Conservation (phyloP, 2,113 vertebrate species). For the Cettia cetti region DNA sequence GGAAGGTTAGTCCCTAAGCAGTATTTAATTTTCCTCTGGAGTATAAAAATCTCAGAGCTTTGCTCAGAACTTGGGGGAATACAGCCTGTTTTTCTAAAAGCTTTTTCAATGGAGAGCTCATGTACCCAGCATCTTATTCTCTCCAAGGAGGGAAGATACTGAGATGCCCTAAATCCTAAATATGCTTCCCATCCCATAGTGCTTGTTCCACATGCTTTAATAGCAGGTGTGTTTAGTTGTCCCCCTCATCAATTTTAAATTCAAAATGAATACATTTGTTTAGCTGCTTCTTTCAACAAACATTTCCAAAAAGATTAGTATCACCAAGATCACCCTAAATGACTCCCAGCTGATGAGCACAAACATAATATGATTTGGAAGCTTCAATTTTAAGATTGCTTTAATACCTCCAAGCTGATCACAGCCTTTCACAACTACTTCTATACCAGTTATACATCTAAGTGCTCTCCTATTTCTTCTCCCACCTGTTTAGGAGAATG, state of each 20-base stretch:
- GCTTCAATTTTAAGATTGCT: not conserved
- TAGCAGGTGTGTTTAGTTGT: not conserved
- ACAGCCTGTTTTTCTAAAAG: not conserved
- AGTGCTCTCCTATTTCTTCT: not conserved
- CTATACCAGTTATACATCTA: not conserved
- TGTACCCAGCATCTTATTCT: not conserved
- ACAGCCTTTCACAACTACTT: not conserved
- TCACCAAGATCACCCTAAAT: not conserved
- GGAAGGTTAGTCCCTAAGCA: not conserved
- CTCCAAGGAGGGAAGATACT: not conserved
- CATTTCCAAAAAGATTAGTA: not conserved
- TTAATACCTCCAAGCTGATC: not conserved
- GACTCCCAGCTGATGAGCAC: not conserved
- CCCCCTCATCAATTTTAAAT: not conserved
- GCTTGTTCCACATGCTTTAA: not conserved
- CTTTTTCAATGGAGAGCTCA: not conserved
- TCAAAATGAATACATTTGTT: not conserved
- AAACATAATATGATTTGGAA: not conserved
- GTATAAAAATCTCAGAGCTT: not conserved
- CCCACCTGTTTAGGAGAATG: not conserved
- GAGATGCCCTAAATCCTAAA: not conserved
- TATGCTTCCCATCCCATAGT: not conserved
- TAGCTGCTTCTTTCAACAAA: not conserved
- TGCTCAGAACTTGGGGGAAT: not conserved
- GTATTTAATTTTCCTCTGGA: not conserved